These are phyloP conservation scores for Patella depressa DNA, from an alignment of 2,888 invertebrate species.

Conservation along the genomic window DNA sequence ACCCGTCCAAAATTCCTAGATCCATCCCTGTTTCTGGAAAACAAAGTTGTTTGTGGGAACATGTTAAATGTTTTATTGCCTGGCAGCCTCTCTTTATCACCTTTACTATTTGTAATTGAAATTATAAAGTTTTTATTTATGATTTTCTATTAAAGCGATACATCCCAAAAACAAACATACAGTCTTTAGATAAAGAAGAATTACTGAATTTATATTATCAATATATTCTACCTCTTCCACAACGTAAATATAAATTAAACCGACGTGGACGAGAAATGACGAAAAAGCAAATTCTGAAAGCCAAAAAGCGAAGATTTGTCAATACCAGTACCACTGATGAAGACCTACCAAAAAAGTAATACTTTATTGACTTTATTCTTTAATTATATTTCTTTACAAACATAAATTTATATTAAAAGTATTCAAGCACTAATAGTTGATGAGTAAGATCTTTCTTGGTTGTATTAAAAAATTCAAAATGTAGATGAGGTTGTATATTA, in stretches of 20 bases:
- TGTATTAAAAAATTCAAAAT: no score
- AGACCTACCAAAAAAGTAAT: conserved; percentile 43
- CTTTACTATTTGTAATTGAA: conserved; percentile 24
- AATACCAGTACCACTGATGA: conserved; percentile 25
- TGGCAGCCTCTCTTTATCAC: neutral
- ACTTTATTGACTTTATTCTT: neutral
- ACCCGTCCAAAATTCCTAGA: no score
- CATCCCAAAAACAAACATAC: conserved; percentile 40
- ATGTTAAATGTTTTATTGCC: no score
- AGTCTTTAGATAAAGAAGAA: conserved; percentile 47
- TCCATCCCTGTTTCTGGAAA: no score
- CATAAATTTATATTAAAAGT: no score
- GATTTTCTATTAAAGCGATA: conserved; percentile 42
- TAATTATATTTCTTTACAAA: no score
- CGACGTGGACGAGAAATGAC: conserved; percentile 59
- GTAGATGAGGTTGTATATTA: no score
- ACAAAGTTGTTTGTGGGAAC: no score
- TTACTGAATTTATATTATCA: conserved; percentile 62
- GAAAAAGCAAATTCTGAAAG: conserved; percentile 51
- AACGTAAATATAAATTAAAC: conserved; percentile 61
- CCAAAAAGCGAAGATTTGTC: conserved; percentile 49
- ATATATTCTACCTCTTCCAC: conserved; percentile 63
- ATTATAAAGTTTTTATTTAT: neutral
- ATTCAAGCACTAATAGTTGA: no score
- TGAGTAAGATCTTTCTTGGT: no score